Evolutionary conservation across 1,140 invertebrate species (phyloP), one percentile per base, ranked within the genome.

Genomic region (Stegodyphus dumicola): DNA sequence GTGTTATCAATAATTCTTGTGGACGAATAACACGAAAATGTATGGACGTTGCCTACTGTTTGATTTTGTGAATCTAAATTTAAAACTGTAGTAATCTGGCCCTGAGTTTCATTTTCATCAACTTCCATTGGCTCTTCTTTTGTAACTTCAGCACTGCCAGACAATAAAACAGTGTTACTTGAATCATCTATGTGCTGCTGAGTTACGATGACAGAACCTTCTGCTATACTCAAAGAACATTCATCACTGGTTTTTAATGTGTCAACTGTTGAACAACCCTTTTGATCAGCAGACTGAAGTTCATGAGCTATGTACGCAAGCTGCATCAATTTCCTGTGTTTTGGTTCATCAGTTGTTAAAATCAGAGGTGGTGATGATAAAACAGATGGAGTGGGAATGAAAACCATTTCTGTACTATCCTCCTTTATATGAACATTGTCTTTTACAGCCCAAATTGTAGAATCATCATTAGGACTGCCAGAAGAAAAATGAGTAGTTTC

Each of bases 261-360:
- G 7, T 18, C 18, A 18, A 18, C 18, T 17, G 18, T 18, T 67
- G 6, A 5, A 67, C 9, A 17, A 17, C 18, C 7, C 9, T 67
- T 18, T 67, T n/a, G n/a, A 67, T 67, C 66, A 49, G 33, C 33
- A 11, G 69, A 71, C 9, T 18, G 66, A 7, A 51, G 9, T 71
- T 71, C 69, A 51, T 71, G 18, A 49, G 69, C 69, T 51, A 51
- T 49, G 11, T 9, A 71, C 5, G 18, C 33, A 6, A 71, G 33
- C 7, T 67, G 66, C 66, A 67, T 67, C 18, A 67, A 67, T 13
- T 67, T 67, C 49, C 69, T 4, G 33, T 71, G 69, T 33, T 71
- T 71, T 11, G 69, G 9, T 11, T 71, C 69, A 49, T 71, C 48
- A 67, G 15, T 4, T 9, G 66, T 18, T 17, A 67, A 17, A 18